Base-by-base conservation (phyloP, 2,113 vertebrate species). In the Phyllostomus discolor region DNA sequence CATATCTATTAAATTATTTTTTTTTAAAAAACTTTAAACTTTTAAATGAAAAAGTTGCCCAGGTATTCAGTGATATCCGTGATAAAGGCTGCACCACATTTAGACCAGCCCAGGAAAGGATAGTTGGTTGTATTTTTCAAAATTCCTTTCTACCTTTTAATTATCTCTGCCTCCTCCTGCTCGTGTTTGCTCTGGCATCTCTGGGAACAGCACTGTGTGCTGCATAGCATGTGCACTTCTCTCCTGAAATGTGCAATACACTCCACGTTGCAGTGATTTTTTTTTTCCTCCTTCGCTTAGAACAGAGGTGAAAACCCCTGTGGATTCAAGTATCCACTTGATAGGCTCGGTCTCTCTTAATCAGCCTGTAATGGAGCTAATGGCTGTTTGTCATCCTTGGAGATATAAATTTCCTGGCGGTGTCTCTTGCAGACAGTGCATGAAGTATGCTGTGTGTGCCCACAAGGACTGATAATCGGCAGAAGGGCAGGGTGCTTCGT, bases 371-470 rank as follows among this genome's bases (percentile, higher is more conserved):
- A 99, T 99, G 98, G 98, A 99, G 98, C 98, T 99, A 99, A 99
- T 99, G 98, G 98, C 98, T 98, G 98, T 99, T 98, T 99, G 98
- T 99, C 99, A 98, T 99, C 98, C 98, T 98, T 98, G 98, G 98
- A 99, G 98, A 98, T 98, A 98, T 98, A 98, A 98, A 99, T 99
- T 99, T 99, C 98, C 98, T 98, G 98, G 98, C 98, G 97, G 98
- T 98, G 98, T 98, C 98, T 99, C 97, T 98, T 98, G 98, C 98
- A 98, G 98, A 98, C 98, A 98, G 98, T 97, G 96, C 98, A 98
- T 98, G 98, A 98, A 98, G 98, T 97, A 95, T 98, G 97, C 98
- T 98, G 95, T 91, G 97, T 97, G 98, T 98, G 98, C 98, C 98
- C 98, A 98, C 98, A 97, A 98, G 98, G 97, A 97, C 98, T 99